These are phyloP conservation scores for Adela reaumurella DNA, from an alignment of 2,888 invertebrate genomes.

Conservation along the genomic window DNA sequence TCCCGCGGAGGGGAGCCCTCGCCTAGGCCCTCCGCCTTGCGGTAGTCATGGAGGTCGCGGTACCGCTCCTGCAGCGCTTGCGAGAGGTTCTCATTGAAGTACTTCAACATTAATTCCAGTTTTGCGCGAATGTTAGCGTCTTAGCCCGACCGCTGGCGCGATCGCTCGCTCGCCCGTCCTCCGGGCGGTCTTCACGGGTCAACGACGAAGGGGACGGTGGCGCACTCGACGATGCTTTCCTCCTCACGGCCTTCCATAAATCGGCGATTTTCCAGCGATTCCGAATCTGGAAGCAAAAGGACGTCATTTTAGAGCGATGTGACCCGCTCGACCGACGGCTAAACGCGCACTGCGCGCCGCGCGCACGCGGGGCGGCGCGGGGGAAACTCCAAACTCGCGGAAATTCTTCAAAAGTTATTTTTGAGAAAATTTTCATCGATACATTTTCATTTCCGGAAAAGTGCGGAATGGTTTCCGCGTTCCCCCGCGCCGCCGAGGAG, in stretches of 20 bases:
- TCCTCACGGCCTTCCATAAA: neutral
- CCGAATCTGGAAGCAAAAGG: neutral
- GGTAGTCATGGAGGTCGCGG: slow-evolving; percentile 55
- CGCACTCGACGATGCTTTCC: neutral
- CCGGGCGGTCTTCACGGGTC: slow-evolving; percentile 1
- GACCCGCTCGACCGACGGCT: neutral
- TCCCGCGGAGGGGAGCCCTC: slow-evolving; percentile 51
- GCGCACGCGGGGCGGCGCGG: neutral
- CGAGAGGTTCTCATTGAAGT: slow-evolving; percentile 56
- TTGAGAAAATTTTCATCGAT: too few relatives aligned
- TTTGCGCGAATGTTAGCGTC: slow-evolving; percentile 42
- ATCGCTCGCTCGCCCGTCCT: slow-evolving; percentile 10
- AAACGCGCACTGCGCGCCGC: neutral
- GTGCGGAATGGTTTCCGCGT: slow-evolving; percentile 13
- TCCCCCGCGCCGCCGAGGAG: slow-evolving; percentile 22
- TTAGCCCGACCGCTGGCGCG: slow-evolving; percentile 23
- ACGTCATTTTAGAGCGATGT: neutral
- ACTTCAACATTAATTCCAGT: slow-evolving; percentile 56
- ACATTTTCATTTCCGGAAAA: slow-evolving; percentile 29
- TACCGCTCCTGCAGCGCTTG: slow-evolving; percentile 57
- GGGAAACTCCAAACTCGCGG: neutral
- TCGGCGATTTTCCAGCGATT: neutral
- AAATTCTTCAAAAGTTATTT: neutral
- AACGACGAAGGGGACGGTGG: too few relatives aligned
- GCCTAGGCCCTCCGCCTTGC: slow-evolving; percentile 49